A percentile compares a stretch with the other conserved stretches of the same genome.
phyloP scores from a whole-genome alignment of 2,888 invertebrate species.

The Cylindroiulus punctatus region DNA sequence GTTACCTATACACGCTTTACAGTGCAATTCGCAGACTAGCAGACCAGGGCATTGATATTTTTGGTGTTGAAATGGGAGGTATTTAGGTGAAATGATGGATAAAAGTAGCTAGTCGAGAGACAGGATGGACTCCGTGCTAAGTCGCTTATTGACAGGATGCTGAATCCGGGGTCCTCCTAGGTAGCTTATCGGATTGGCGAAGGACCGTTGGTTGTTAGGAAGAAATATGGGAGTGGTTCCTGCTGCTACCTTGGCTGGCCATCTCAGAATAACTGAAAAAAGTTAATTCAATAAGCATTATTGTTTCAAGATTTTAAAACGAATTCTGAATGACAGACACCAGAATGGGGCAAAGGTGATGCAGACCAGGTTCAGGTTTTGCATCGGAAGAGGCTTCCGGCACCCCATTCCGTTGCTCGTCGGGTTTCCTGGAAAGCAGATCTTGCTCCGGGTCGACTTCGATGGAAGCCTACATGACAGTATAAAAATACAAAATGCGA shows the following conservation, averaged over 20 bases:
- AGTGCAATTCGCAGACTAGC: neutral
- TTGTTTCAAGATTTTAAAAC: too few relatives aligned
- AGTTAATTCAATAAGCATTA: too few relatives aligned
- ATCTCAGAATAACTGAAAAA: constrained; percentile 19
- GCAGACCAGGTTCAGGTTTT: neutral
- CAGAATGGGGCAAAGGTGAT: neutral
- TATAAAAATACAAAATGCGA: neutral
- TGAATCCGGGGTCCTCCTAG: constrained; percentile 73
- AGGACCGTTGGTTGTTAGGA: constrained; percentile 70
- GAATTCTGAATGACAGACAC: too few relatives aligned
- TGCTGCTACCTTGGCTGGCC: neutral
- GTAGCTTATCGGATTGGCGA: constrained; percentile 77
- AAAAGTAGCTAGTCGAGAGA: constrained; percentile 70
- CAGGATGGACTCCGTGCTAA: constrained; percentile 75
- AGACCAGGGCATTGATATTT: neutral
- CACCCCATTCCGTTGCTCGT: neutral
- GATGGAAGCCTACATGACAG: neutral
- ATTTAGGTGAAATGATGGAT: neutral
- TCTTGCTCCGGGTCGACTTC: neutral
- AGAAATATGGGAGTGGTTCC: constrained; percentile 69
- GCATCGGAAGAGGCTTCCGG: neutral
- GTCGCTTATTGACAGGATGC: constrained; percentile 67
- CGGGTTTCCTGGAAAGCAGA: neutral
- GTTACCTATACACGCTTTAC: neutral
- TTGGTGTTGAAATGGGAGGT: neutral